Percentiles rank a stretch among this genome's conserved stretches.
These are phyloP conservation scores for Scelioninae gen. 1 DNA, from an alignment of 2,888 invertebrate species.

Conservation along the genomic window DNA sequence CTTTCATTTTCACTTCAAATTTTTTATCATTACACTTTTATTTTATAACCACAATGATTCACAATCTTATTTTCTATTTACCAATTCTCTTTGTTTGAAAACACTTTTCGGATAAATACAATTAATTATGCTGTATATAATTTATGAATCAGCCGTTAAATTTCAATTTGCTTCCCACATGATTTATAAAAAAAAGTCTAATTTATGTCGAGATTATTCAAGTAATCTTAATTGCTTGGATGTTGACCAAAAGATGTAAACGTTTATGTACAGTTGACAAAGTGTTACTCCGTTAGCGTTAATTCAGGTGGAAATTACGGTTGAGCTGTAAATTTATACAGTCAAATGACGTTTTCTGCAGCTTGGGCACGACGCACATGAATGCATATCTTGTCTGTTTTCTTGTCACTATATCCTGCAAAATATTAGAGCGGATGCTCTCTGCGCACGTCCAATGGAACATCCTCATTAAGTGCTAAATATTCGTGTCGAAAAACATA, in stretches of 20 bases:
- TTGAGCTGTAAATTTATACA: constrained; percentile 53
- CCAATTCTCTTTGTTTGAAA: too few relatives aligned
- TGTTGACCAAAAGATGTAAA: constrained; percentile 13
- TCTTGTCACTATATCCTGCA: constrained; percentile 32
- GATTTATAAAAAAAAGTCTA: too few relatives aligned
- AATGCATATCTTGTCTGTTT: constrained; percentile 53
- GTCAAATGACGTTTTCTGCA: constrained; percentile 34
- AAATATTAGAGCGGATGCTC: constrained; percentile 33
- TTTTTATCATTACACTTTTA: too few relatives aligned
- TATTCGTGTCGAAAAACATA: constrained; percentile 23
- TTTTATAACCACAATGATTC: too few relatives aligned
- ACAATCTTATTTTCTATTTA: too few relatives aligned
- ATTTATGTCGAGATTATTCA: not conserved
- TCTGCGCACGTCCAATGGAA: constrained; percentile 31
- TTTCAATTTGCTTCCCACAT: not conserved
- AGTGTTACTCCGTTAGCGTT: constrained; percentile 12
- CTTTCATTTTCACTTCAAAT: too few relatives aligned
- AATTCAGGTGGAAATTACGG: constrained; percentile 48
- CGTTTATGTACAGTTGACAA: constrained; percentile 5
- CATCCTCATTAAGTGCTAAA: constrained; percentile 30
- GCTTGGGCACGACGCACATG: constrained; percentile 34
- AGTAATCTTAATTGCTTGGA: not conserved
- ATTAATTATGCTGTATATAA: too few relatives aligned
- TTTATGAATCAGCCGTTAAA: too few relatives aligned
- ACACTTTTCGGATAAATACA: too few relatives aligned